Base-by-base conservation (phyloP, 2,888 invertebrate genomes). In the Trisateles emortualis region DNA sequence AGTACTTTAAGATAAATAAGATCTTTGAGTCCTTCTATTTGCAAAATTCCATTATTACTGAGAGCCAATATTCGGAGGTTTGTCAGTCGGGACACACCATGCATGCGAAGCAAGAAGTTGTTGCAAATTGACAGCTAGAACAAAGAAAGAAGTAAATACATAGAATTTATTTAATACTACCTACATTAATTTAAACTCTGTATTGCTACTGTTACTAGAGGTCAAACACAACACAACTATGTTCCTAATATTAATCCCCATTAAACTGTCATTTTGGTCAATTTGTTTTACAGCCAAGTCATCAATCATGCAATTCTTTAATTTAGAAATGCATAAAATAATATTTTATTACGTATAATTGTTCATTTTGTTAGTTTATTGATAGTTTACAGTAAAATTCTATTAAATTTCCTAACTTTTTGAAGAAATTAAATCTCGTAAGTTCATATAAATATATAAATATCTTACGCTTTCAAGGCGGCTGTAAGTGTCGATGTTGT, bases 11-110 rank as follows among this genome's bases (percentile, higher is more conserved):
- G 93, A 78, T 96, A 96, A 46, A 94, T 93, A 65, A 98, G 94
- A 56, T 98, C 97, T 83, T 97, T 97, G 10, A 98, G 91, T 8
- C 98, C 98, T 86, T 98, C 98, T 76, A 98, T 97, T 52, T 96
- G 96, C 38, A 97, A 93, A 65, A 98, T 97, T 44, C 96, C 96
- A 90, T 98, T 98, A 82, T 97, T 96, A 63, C 97, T 96, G 39
- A 98, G 93, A 84, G 98, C 96, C 60, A 98, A 88, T 35, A 96
- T 95, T 32, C 97, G 95, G 47, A 98, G 92, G 79, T 96, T 96
- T 63, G 96, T 95, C 57, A 98, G 91, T 45, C 96, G 95, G 59
- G 96, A 95, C 24, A 98, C 96, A 51, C 97, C 96, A 83, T 96
- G 96, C 97, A 98, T 98, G 51, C 98, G 95, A 36, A 97, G 90